phyloP scores from a whole-genome alignment of 2,888 invertebrate species.

The Nematopogon swammerdamellus region DNA sequence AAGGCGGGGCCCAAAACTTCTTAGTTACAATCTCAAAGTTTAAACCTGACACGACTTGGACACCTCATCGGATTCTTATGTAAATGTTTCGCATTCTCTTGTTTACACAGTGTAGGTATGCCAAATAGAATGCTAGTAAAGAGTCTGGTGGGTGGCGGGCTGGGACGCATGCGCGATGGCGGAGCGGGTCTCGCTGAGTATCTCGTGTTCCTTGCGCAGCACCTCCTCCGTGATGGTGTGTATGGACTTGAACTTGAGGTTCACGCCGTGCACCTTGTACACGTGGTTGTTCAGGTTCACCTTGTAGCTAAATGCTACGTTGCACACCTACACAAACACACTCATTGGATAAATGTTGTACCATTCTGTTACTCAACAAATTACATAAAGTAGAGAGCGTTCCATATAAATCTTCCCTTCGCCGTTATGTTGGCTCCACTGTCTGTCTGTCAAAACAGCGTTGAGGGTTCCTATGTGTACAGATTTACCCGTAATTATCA shows the following conservation, averaged over 20 bases:
- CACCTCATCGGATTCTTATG: background rate
- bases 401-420: no score
- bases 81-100: no score
- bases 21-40: no score
- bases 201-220: conserved; percentile 33
- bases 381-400: no score
- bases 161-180: conserved; percentile 40
- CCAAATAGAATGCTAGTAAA: no score
- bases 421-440: no score
- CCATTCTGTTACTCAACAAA: no score
- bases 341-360: background rate
- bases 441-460: no score
- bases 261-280: conserved; percentile 44
- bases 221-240: conserved; percentile 46
- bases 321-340: conserved; percentile 40
- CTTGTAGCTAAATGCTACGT: conserved; percentile 49
- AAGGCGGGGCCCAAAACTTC: no score
- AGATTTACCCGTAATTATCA: no score
- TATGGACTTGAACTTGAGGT: conserved; percentile 49
- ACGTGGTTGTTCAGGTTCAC: conserved; percentile 52
- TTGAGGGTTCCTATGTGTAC: no score
- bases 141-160: conserved; percentile 36
- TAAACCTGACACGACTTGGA: background rate
- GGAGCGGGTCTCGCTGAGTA: conserved; percentile 26
- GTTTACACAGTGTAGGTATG: no score